Base-by-base conservation (phyloP, 2,113 vertebrate genomes). In the Elephas maximus region DNA sequence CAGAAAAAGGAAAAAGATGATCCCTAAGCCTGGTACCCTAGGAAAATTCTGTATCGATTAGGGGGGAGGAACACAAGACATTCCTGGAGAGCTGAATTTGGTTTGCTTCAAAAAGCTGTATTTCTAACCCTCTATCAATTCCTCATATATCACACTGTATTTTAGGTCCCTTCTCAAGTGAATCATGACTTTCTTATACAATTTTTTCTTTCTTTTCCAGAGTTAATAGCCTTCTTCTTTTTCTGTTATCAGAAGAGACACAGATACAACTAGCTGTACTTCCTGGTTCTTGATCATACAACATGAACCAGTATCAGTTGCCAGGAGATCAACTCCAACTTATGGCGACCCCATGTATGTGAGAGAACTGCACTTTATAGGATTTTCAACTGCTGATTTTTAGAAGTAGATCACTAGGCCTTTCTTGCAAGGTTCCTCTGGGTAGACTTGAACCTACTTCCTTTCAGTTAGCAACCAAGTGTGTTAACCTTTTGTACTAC, bases 41-140 rank as follows among this genome's bases (percentile, higher is more conserved):
- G 57, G 33, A 65, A 69, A 82, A 17, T 51, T 60, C 28, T 62
- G 21, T 57, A 71, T 21, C 65, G 79, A n/a, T 17, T 14, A n/a
- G 14, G 71, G 33, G 26, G 60, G 33, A 26, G 76, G 6, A 9
- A 37, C 37, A 37, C 37, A 45, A 28, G 53, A n/a, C 9, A 83
- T 76, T 90, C 53, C 45, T 44, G 2, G 28, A 17, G 20, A 17
- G 76, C 53, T 71, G 5, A 86, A 60, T 30, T 73, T 63, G n/a
- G 33, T 62, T 94, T 65, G n/a, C 7, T 90, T 94, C 62, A 77
- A 90, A 90, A 90, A 84, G 4, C 69, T 83, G 44, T 84, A 26
- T 73, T 63, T 91, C 73, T 78, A 45, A 71, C 21, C 30, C 77
- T 76, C 69, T 67, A 48, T 60, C 30, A 51, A 79, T 8, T 24